Conservation (phyloP, 2,113 vertebrate species). For the Aegithalos caudatus region DNA sequence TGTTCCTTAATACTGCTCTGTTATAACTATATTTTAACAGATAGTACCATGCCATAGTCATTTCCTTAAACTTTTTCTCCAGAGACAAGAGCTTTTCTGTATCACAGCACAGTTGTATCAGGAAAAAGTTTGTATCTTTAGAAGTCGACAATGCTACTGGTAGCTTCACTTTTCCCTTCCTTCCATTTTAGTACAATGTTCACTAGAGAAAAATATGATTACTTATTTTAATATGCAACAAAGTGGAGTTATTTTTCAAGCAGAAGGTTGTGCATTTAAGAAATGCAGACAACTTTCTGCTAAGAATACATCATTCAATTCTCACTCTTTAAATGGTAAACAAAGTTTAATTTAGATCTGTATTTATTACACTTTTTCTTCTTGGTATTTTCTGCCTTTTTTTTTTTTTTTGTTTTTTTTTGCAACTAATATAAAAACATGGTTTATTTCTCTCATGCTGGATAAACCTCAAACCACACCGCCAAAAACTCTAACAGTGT, state of each 20-base stretch:
- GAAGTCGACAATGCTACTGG: background rate
- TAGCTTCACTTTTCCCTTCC: background rate
- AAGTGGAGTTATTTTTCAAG: background rate
- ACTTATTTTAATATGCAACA: background rate
- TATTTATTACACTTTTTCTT: background rate
- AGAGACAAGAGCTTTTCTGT: background rate
- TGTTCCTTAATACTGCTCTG: background rate
- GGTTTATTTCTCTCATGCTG: background rate
- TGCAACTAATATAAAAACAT: background rate
- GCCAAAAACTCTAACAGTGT: background rate
- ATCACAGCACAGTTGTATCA: background rate
- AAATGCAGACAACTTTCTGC: background rate
- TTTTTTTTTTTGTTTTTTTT: too few relatives aligned
- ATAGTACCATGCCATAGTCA: background rate
- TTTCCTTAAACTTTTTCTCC: background rate
- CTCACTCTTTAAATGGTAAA: background rate
- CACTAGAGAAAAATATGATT: background rate
- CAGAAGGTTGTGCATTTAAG: background rate
- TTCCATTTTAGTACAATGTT: background rate
- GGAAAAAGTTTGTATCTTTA: background rate
- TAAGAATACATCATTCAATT: background rate
- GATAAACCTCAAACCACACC: background rate
- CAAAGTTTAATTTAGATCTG: background rate
- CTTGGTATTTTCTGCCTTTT: background rate
- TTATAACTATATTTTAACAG: background rate